Conservation (phyloP, 2,888 invertebrate genomes). For the Cetonia aurata region DNA sequence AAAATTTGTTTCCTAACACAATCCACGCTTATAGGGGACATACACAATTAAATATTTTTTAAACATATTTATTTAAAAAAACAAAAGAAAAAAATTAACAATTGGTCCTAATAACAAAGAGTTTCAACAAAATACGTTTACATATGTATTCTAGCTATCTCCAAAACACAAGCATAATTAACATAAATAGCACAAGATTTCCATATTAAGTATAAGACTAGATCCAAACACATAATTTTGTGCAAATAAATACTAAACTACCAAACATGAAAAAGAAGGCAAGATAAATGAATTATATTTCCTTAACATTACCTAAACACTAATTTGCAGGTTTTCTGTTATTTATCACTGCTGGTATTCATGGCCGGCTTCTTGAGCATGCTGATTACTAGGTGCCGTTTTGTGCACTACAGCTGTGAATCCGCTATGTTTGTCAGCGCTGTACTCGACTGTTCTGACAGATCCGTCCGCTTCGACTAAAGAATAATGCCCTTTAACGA, state of each 20-base stretch:
- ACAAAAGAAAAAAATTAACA: too few species aligned
- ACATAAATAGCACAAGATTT: not conserved
- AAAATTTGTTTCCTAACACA: too few species aligned
- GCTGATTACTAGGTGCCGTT: constrained; percentile 43
- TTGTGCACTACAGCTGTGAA: constrained; percentile 64
- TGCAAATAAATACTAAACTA: not conserved
- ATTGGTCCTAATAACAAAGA: too few species aligned
- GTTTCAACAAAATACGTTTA: too few species aligned
- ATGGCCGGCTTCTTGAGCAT: not conserved
- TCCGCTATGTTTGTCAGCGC: constrained; percentile 63
- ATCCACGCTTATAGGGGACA: too few species aligned
- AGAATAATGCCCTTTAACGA: constrained; percentile 64
- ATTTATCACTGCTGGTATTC: constrained; percentile 5
- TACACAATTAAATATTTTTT: too few species aligned
- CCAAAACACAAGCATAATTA: not conserved
- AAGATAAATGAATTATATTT: not conserved
- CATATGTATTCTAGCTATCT: too few species aligned
- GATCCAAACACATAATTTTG: not conserved
- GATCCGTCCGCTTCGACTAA: constrained; percentile 65
- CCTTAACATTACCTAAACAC: too few species aligned
- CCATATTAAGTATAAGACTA: not conserved
- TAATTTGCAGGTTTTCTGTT: not conserved
- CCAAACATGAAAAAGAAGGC: not conserved
- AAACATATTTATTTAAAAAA: too few species aligned
- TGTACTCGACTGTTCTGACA: constrained; percentile 63